Base-by-base conservation (phyloP, 2,888 invertebrate species). In the Lacanobia wlatinum region DNA sequence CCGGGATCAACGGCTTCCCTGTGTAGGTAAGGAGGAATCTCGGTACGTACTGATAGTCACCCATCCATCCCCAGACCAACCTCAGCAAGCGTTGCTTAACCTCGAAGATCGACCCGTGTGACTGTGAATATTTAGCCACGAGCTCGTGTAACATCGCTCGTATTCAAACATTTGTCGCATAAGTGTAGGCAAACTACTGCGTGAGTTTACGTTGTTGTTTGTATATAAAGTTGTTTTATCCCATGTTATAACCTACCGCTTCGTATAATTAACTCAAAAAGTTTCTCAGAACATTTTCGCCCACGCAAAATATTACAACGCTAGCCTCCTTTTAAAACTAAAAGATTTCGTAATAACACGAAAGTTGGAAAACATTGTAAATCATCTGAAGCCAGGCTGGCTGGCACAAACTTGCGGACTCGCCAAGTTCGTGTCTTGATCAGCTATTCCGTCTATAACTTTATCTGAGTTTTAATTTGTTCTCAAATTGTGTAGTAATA, bases 401-500 rank as follows among this genome's bases (percentile, higher is more conserved):
- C 70, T 38, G 61, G 52, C 59, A 53, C 64, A 66, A 55, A 62
- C 69, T 67, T 56, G 65, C 43, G n/a, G n/a, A 55, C 53, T 78
- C 18, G 65, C 58, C 69, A 62, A 50, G 34, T 66, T 70, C 40
- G 5, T 50, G 38, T 38, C 70, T 56, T 75, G 75, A 75, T 82
- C 76, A 76, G 69, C 70, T 74, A 82, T 78, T 76, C 62, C 64
- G 38, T 70, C 72, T 59, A 81, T 73, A 77, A 72, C 77, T 81
- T 84, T 67, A 62, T 67, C 70, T 76, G 68, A 73, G 79, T 79
- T 82, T 71, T 67, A 75, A 84, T 72, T 84, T 73, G 70, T 70
- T 82, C 81, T 60, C 59, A 76, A 82, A 84, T 70, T 68, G 63
- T 77, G 34, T 63, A 74, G 76, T 60, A 74, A 85, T 85, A 81